phyloP scores from a whole-genome alignment of 2,888 invertebrate genomes.

The Cryptosula pallasiana region DNA sequence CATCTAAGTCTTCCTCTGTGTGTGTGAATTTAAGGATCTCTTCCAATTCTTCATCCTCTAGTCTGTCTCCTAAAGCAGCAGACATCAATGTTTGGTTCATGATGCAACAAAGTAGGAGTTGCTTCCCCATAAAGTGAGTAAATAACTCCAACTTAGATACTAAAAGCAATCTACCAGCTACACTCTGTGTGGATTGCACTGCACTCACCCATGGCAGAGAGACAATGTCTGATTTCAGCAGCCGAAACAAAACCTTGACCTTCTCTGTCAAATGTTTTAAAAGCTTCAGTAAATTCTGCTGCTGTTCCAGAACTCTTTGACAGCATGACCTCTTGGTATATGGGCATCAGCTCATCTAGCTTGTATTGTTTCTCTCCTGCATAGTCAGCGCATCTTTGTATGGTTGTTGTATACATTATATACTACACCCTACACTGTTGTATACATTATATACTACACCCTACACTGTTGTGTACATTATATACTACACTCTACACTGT shows the following conservation, averaged over 20 bases:
- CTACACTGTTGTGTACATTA: too few species aligned
- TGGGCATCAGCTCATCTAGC: slow-evolving; percentile 96
- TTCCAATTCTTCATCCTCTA: slow-evolving; percentile 54
- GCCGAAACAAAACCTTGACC: slow-evolving; percentile 94
- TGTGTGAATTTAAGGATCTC: slow-evolving; percentile 55
- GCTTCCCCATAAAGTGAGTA: too few species aligned
- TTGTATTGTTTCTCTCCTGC: slow-evolving; percentile 80
- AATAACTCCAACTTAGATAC: too few species aligned
- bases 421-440: too few species aligned
- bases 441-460: too few species aligned
- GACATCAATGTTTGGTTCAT: too few species aligned
- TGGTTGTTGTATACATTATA: too few species aligned
- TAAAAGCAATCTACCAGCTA: too few species aligned
- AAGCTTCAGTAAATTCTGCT: slow-evolving; percentile 98
- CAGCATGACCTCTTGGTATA: slow-evolving; percentile 91
- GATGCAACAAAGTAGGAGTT: too few species aligned
- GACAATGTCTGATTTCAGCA: slow-evolving; percentile 94
- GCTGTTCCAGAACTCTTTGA: slow-evolving; percentile 96
- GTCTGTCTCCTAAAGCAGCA: slow-evolving; percentile 54
- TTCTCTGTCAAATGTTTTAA: slow-evolving; percentile 98
- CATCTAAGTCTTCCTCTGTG: slow-evolving; percentile 56
- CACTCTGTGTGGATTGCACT: too few species aligned
- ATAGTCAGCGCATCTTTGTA: too few species aligned
- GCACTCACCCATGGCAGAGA: slow-evolving; percentile 83
- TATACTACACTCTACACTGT: too few species aligned